phyloP scores from a whole-genome alignment of 2,888 invertebrate genomes.

The Machimus atricapillus region DNA sequence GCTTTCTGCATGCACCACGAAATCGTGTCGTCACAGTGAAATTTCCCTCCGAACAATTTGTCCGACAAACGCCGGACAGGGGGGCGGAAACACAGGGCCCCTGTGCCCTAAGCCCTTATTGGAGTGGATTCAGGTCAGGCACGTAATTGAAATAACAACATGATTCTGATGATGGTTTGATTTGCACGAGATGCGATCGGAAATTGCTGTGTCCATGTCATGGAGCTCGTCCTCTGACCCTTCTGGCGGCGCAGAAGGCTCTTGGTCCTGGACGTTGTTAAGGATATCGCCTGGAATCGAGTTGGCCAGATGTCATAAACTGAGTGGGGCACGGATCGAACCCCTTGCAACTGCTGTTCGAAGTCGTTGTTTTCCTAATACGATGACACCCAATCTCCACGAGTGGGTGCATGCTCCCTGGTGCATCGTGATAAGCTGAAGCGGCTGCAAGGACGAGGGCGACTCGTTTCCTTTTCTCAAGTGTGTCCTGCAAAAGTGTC shows the following conservation, averaged over 20 bases:
- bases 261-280: neutral
- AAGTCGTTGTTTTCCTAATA: neutral
- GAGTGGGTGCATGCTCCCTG: neutral
- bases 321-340: neutral
- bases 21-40: neutral
- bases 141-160: conserved; percentile 36
- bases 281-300: neutral
- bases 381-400: neutral
- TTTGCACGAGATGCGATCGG: conserved; percentile 21
- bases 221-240: neutral
- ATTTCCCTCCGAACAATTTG: conserved; percentile 9
- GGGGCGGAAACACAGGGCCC: neutral
- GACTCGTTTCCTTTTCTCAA: neutral
- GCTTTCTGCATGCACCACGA: neutral
- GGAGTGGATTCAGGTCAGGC: conserved; percentile 35
- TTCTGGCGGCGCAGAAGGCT: neutral
- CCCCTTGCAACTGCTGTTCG: neutral
- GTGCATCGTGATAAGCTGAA: conserved; percentile 1
- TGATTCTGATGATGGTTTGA: conserved; percentile 30
- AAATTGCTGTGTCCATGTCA: conserved; percentile 18
- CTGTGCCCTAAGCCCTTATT: neutral
- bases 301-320: conserved; percentile 6
- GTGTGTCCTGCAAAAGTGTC: neutral
- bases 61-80: neutral
- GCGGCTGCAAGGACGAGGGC: neutral